A percentile compares a stretch with the other conserved stretches of the same genome.
Evolutionary conservation across 1,140 invertebrate genomes (phyloP).

Genomic region (Trichonephila clavata): DNA sequence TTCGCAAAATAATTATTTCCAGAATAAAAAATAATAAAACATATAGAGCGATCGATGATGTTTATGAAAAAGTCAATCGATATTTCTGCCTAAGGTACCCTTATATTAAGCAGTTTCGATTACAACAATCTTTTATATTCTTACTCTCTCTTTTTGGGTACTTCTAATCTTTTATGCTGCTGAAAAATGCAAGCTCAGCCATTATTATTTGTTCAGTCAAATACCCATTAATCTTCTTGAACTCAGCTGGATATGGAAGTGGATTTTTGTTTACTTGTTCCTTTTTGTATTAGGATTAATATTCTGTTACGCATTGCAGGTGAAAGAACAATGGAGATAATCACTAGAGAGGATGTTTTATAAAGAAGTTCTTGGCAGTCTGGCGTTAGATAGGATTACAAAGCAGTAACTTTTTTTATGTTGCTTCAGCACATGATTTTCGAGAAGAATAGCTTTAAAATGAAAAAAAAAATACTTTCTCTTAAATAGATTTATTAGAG

Average conservation of each 20-base stretch:
- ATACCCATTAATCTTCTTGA: slow-evolving; percentile 70
- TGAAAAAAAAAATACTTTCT: slow-evolving; percentile 6
- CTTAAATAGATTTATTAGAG: neutral
- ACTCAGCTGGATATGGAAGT: slow-evolving; percentile 35
- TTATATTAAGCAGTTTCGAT: slow-evolving; percentile 73
- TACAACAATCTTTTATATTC: slow-evolving; percentile 50
- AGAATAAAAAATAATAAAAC: slow-evolving; percentile 19
- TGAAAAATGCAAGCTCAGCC: slow-evolving; percentile 58
- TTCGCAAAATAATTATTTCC: slow-evolving; percentile 28
- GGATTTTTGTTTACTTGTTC: slow-evolving; percentile 56
- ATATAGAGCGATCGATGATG: neutral
- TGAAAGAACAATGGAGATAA: slow-evolving; percentile 60
- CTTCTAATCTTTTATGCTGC: slow-evolving; percentile 68
- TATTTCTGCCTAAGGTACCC: neutral
- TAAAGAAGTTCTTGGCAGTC: slow-evolving; percentile 8
- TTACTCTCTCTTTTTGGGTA: neutral
- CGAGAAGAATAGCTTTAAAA: neutral
- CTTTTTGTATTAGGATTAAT: slow-evolving; percentile 70
- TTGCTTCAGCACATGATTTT: neutral
- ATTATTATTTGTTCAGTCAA: slow-evolving; percentile 70
- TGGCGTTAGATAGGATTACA: slow-evolving; percentile 47
- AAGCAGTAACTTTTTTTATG: slow-evolving; percentile 1
- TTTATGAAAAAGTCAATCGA: slow-evolving; percentile 50
- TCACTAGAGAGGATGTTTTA: slow-evolving; percentile 40
- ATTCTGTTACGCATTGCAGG: slow-evolving; percentile 31